These are phyloP conservation scores for Cyprinodon tularosa DNA, from an alignment of 2,113 vertebrate genomes.

Conservation along the genomic window DNA sequence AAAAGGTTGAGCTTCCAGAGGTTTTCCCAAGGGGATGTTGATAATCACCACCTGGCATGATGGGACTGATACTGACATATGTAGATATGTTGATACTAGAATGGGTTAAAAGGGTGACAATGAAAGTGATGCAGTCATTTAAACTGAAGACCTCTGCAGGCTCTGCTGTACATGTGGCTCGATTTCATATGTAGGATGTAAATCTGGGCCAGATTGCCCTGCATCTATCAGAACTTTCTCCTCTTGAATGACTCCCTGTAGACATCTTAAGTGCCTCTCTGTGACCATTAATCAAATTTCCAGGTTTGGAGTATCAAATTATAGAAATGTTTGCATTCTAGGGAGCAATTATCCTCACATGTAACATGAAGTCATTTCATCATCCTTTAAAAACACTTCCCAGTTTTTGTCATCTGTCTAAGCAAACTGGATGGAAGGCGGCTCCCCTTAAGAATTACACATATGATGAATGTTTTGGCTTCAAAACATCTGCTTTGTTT, in stretches of 20 bases:
- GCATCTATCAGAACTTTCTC: conserved; percentile 27
- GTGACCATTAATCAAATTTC: conserved; percentile 65
- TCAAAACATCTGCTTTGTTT: conserved; percentile 78
- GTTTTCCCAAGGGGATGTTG: conserved; percentile 37
- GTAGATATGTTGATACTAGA: not conserved
- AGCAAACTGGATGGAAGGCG: conserved; percentile 43
- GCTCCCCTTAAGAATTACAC: conserved; percentile 30
- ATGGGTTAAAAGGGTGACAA: not conserved
- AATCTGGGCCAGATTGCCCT: conserved; percentile 8
- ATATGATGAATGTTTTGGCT: conserved; percentile 68
- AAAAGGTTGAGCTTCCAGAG: conserved; percentile 13
- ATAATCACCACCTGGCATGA: conserved; percentile 30
- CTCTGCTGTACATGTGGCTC: conserved; percentile 5
- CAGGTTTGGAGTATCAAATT: conserved; percentile 26
- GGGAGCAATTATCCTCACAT: conserved; percentile 44
- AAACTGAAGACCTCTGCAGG: not conserved
- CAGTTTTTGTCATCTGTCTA: not conserved
- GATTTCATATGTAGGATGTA: not conserved
- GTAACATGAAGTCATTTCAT: conserved; percentile 45
- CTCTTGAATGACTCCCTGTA: conserved; percentile 45
- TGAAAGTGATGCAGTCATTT: conserved; percentile 3
- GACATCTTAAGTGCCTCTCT: conserved; percentile 41
- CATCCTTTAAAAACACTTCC: conserved; percentile 32
- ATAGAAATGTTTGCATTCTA: conserved; percentile 38
- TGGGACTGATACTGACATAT: not conserved